These are phyloP conservation scores for Hypanus sabinus DNA, from an alignment of 2,113 vertebrate genomes.

Conservation along the genomic window DNA sequence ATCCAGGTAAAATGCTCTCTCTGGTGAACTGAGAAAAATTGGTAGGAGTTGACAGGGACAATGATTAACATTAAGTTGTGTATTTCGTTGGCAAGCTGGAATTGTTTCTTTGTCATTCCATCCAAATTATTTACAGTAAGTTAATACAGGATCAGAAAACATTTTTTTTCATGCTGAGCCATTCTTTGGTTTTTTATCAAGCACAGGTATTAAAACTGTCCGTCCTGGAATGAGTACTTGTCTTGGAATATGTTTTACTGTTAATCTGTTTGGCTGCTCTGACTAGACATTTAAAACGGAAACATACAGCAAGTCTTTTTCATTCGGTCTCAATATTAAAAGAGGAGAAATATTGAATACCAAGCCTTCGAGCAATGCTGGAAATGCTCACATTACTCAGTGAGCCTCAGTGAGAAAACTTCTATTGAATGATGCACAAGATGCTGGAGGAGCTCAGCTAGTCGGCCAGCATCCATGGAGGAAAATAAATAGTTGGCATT, in stretches of 20 bases:
- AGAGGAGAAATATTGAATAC: neutral
- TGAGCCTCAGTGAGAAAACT: neutral
- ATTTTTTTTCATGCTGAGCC: neutral
- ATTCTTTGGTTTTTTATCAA: neutral
- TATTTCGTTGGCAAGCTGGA: neutral
- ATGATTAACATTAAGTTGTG: too few relatives aligned
- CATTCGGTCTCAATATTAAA: neutral
- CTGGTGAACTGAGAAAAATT: too few relatives aligned
- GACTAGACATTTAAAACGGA: neutral
- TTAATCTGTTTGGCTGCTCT: conserved; percentile 11
- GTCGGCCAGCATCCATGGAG: too few relatives aligned
- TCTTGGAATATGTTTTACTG: neutral
- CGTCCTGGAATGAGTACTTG: neutral
- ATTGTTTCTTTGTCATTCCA: neutral
- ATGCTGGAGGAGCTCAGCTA: too few relatives aligned
- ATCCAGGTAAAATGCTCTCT: too few relatives aligned
- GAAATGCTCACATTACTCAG: neutral
- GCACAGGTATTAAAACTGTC: neutral
- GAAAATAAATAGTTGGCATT: too few relatives aligned
- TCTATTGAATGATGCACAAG: neutral
- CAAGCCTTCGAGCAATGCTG: neutral
- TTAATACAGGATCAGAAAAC: neutral
- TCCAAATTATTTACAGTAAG: neutral
- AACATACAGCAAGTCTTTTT: neutral
- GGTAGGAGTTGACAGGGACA: too few relatives aligned